Percentiles rank a stretch among this genome's conserved stretches.
Conservation (phyloP, 1,140 invertebrate species). For the Apis laboriosa region DNA sequence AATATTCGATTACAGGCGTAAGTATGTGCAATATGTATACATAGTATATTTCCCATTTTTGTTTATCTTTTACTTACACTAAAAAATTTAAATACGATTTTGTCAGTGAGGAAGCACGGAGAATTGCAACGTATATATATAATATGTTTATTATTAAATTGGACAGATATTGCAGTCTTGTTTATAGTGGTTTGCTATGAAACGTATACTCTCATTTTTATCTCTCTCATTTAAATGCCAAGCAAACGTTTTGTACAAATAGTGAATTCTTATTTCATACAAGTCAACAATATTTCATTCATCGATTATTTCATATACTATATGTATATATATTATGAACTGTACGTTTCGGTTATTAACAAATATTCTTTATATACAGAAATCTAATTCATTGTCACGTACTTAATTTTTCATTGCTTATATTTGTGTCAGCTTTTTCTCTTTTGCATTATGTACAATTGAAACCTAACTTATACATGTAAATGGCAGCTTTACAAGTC, state of each 20-base stretch:
- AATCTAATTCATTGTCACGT: slow-evolving; percentile 16
- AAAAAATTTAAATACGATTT: slow-evolving; percentile 38
- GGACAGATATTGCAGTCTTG: slow-evolving; percentile 79
- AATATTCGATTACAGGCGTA: slow-evolving; percentile 38
- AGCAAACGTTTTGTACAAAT: slow-evolving; percentile 24
- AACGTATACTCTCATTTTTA: slow-evolving; percentile 24
- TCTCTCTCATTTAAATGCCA: slow-evolving; percentile 36
- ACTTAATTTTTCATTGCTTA: slow-evolving; percentile 4
- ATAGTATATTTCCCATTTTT: not conserved
- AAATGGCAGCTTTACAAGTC: slow-evolving; percentile 66
- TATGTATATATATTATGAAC: slow-evolving; percentile 19
- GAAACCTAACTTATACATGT: slow-evolving; percentile 32
- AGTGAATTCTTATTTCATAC: slow-evolving; percentile 19
- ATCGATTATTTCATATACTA: slow-evolving; percentile 23
- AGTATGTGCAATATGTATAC: slow-evolving; percentile 43
- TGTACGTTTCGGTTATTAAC: slow-evolving; percentile 47
- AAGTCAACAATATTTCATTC: slow-evolving; percentile 36
- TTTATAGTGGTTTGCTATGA: slow-evolving; percentile 57
- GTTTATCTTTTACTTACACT: slow-evolving; percentile 15
- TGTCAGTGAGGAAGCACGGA: slow-evolving; percentile 44
- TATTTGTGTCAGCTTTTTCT: not conserved
- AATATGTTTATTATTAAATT: slow-evolving; percentile 61
- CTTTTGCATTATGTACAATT: slow-evolving; percentile 54
- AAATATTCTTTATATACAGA: slow-evolving; percentile 43
- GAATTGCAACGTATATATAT: slow-evolving; percentile 44